Conservation (phyloP, 2,113 vertebrate genomes). For the Otus sunia region DNA sequence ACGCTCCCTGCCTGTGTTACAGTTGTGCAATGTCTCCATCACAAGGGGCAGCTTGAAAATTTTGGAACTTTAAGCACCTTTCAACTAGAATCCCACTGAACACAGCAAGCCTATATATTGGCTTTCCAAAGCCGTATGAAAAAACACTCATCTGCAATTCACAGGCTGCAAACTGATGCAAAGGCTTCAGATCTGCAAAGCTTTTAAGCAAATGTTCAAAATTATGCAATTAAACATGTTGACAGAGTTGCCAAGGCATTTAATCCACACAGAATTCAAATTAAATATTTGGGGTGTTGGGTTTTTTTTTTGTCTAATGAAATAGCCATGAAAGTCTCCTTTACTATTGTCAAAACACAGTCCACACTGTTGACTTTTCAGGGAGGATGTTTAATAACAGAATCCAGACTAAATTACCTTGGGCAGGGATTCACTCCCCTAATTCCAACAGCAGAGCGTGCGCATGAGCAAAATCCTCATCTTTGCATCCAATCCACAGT, state of each 20-base stretch:
- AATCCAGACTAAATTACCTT: not conserved
- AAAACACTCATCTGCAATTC: not conserved
- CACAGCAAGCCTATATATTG: not conserved
- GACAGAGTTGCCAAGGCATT: not conserved
- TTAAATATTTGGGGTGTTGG: not conserved
- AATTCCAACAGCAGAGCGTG: not conserved
- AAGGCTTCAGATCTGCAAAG: not conserved
- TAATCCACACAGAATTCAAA: not conserved
- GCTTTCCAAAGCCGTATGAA: not conserved
- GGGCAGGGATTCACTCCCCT: not conserved
- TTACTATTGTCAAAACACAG: not conserved
- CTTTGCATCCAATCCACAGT: accelerated
- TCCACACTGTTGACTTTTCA: not conserved
- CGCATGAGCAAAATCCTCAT: not conserved
- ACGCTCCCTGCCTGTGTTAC: not conserved
- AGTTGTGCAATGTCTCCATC: not conserved
- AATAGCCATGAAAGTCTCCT: not conserved
- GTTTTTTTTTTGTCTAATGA: not conserved
- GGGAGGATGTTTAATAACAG: slow-evolving; percentile 8
- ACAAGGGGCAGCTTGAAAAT: not conserved
- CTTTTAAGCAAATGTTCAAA: not conserved
- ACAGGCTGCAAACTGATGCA: not conserved
- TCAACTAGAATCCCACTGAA: accelerated
- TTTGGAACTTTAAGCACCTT: accelerated
- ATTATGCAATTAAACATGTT: not conserved